Percentiles rank a stretch among this genome's conserved stretches.
Evolutionary conservation across 2,797 vertebrate species (phyloP).

Genomic region (Acrocephalus scirpaceus): DNA sequence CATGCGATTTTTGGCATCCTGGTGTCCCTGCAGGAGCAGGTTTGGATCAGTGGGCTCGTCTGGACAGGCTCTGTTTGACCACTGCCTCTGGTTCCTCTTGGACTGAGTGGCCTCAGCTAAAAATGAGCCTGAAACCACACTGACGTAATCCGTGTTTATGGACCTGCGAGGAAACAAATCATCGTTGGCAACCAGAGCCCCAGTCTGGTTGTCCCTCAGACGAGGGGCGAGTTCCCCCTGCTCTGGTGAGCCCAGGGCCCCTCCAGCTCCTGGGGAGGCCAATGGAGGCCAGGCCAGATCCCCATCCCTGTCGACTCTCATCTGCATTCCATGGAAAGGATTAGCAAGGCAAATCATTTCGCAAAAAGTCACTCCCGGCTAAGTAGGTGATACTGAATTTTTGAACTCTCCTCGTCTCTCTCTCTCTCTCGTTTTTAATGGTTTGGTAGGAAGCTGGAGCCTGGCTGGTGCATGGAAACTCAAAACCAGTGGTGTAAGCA

Average conservation of each 20-base stretch:
- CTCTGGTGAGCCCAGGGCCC: not conserved
- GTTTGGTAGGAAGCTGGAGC: not conserved
- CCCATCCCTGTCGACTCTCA: not conserved
- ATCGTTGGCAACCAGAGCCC: not conserved
- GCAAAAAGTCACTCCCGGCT: not conserved
- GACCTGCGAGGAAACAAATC: slow-evolving; percentile 14
- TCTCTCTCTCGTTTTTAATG: not conserved
- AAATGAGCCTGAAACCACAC: slow-evolving; percentile 1
- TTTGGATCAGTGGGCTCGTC: not conserved
- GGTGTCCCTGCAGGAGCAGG: not conserved
- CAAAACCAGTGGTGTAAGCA: not conserved
- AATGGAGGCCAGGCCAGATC: not conserved
- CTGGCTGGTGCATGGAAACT: not conserved
- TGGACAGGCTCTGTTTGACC: slow-evolving; percentile 11
- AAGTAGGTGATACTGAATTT: not conserved
- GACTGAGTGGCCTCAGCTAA: slow-evolving; percentile 8
- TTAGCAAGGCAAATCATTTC: not conserved
- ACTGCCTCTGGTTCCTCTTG: not conserved
- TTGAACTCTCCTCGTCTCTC: not conserved
- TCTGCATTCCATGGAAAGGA: not conserved
- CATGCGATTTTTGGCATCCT: not conserved
- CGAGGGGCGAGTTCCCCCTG: rapidly evolving
- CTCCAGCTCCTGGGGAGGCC: not conserved
- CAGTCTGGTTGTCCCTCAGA: not conserved
- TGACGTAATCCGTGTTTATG: slow-evolving; percentile 36